Base-by-base conservation (phyloP, 2,888 invertebrate species). In the Clusia tigrina region DNA sequence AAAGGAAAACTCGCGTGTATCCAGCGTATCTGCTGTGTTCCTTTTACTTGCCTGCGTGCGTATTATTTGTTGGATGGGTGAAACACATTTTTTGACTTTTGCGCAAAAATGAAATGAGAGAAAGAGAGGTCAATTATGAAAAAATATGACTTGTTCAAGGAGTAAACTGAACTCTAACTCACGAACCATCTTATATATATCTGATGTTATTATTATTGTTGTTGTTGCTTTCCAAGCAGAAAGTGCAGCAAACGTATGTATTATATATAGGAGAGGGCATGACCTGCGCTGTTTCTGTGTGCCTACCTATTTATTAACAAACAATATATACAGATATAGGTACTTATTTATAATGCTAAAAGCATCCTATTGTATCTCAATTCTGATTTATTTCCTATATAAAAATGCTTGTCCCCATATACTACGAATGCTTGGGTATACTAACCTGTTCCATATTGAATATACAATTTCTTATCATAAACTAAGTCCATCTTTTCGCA, bases 21-120 rank as follows among this genome's bases (percentile, higher is more conserved):
- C 60, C 59, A n/a, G n/a, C n/a, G n/a, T n/a, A n/a, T n/a, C n/a
- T n/a, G n/a, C 59, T 61, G 62, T 65, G 63, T 67, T 63, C 64
- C 63, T 65, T 65, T 63, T 65, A 65, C 63, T 63, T 61, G 57
- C 54, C 58, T 60, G 52, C 57, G 52, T 48, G 20, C 24, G 42
- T 42, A n/a, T n/a, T n/a, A n/a, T 6, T 42, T n/a, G 42, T n/a
- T 58, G 32, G 24, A 32, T 23, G 51, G 46, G 22, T 32, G 32
- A 6, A 32, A 12, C 12, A 48, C 6, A 48, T 48, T 22, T 63
- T 48, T 22, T 54, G 63, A 58, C 58, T 63, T 62, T 48, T 63
- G 63, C 58, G 63, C 58, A 54, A 63, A 48, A 20, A 48, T 15
- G 12, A 20, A 48, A 18, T 3, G 48, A 22, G 48, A 54, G 46